phyloP scores from a whole-genome alignment of 1,140 invertebrate genomes.

The Drosophila persimilis region DNA sequence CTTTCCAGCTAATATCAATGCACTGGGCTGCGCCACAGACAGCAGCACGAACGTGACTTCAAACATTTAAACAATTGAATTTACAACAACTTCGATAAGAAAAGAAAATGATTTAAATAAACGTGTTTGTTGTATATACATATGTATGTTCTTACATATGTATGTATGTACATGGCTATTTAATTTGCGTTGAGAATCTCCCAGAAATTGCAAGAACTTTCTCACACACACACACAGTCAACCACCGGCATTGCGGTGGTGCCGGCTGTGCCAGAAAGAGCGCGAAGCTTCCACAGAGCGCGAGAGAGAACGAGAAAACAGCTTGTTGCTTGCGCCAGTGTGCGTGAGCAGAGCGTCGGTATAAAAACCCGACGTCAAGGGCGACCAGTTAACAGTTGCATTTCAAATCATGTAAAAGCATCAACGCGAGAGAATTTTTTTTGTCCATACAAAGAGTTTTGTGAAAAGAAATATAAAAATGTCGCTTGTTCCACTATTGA shows the following conservation, averaged over 20 bases:
- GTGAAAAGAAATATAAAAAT: slow-evolving; percentile 49
- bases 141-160: slow-evolving; percentile 14
- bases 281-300: slow-evolving; percentile 45
- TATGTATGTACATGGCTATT: no score
- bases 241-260: slow-evolving; percentile 1
- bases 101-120: slow-evolving; percentile 42
- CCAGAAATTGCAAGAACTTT: slow-evolving; percentile 60
- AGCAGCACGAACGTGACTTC: background rate
- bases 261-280: slow-evolving; percentile 57
- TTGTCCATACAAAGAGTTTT: slow-evolving; percentile 22
- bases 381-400: slow-evolving; percentile 26
- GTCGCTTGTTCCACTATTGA: slow-evolving; percentile 75
- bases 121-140: background rate
- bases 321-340: slow-evolving; percentile 18
- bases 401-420: slow-evolving; percentile 11
- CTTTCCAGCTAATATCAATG: slow-evolving; percentile 30
- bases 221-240: slow-evolving; percentile 25
- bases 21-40: slow-evolving; percentile 17
- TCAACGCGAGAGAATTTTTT: slow-evolving; percentile 9
- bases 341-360: slow-evolving; percentile 48
- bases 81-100: slow-evolving; percentile 28
- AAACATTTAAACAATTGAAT: slow-evolving; percentile 40
- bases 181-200: slow-evolving; percentile 35
- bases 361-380: slow-evolving; percentile 46
- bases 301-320: slow-evolving; percentile 27